A percentile compares a stretch with the other conserved stretches of the same genome.
These are phyloP conservation scores for Meandrusa payeni DNA, from an alignment of 2,888 invertebrate species.

Conservation along the genomic window DNA sequence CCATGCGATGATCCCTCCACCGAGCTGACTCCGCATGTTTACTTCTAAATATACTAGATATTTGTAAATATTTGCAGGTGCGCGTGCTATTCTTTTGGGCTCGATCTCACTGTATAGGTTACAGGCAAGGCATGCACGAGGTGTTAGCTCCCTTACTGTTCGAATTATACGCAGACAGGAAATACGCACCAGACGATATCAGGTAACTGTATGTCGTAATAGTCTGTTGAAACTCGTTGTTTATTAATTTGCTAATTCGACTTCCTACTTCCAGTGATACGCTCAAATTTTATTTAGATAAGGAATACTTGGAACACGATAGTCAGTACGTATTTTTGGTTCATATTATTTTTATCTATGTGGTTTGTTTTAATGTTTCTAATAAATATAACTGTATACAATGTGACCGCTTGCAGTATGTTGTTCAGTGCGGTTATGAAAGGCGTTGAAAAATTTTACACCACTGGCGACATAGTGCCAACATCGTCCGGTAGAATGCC, in stretches of 20 bases:
- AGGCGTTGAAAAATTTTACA: slow-evolving; percentile 83
- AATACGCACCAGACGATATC: slow-evolving; percentile 45
- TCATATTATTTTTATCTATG: too few relatives aligned
- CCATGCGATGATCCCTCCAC: too few relatives aligned
- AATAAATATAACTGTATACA: slow-evolving; percentile 15
- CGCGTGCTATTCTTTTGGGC: slow-evolving; percentile 83
- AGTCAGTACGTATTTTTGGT: slow-evolving; percentile 89
- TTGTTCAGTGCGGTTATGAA: slow-evolving; percentile 83
- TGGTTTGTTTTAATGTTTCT: too few relatives aligned
- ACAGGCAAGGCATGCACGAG: slow-evolving; percentile 95
- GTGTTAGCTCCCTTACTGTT: slow-evolving; percentile 89
- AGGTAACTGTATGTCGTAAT: slow-evolving; percentile 40
- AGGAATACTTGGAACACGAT: slow-evolving; percentile 87
- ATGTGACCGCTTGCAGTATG: slow-evolving; percentile 63
- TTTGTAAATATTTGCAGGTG: slow-evolving; percentile 46
- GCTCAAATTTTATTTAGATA: slow-evolving; percentile 83
- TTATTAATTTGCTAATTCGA: neutral
- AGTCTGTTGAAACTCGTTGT: slow-evolving; percentile 14
- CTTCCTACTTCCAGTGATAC: slow-evolving; percentile 79
- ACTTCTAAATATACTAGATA: neutral
- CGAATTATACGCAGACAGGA: slow-evolving; percentile 88
- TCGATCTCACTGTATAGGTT: slow-evolving; percentile 85
- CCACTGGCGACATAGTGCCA: slow-evolving; percentile 79
- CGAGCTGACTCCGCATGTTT: too few relatives aligned
- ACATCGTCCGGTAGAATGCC: slow-evolving; percentile 73